Evolutionary conservation across 2,888 invertebrate genomes (phyloP).

Genomic region (Callosobruchus maculatus): DNA sequence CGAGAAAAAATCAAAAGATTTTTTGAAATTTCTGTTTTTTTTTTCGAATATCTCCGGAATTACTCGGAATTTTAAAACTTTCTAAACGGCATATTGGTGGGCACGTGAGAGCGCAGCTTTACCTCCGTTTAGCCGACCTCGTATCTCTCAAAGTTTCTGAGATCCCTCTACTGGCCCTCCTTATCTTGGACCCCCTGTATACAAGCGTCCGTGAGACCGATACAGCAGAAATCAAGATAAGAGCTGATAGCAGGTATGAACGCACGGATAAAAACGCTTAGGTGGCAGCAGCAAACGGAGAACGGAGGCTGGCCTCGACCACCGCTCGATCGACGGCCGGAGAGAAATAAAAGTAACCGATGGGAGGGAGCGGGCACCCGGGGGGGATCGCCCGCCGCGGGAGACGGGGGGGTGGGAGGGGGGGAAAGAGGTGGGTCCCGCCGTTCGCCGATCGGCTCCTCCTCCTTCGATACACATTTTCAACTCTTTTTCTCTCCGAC

Average conservation of each 20-base stretch:
- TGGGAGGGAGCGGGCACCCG: neutral
- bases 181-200: no score
- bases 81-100: no score
- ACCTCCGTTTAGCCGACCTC: no score
- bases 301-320: neutral
- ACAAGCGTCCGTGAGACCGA: neutral
- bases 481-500: constrained; percentile 14
- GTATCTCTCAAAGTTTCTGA: no score
- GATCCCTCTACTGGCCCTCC: no score
- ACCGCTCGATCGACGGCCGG: neutral
- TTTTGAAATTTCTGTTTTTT: no score
- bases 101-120: no score
- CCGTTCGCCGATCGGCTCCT: constrained; percentile 3
- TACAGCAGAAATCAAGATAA: neutral
- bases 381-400: neutral
- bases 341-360: neutral
- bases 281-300: neutral
- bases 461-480: constrained; percentile 13
- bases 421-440: neutral
- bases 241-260: neutral
- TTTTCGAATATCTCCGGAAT: no score
- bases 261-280: neutral
- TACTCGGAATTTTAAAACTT: no score
- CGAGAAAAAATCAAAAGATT: no score
- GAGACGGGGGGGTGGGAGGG: neutral